phyloP scores from a whole-genome alignment of 2,888 invertebrate species.

The Scaptomyza reducta region DNA sequence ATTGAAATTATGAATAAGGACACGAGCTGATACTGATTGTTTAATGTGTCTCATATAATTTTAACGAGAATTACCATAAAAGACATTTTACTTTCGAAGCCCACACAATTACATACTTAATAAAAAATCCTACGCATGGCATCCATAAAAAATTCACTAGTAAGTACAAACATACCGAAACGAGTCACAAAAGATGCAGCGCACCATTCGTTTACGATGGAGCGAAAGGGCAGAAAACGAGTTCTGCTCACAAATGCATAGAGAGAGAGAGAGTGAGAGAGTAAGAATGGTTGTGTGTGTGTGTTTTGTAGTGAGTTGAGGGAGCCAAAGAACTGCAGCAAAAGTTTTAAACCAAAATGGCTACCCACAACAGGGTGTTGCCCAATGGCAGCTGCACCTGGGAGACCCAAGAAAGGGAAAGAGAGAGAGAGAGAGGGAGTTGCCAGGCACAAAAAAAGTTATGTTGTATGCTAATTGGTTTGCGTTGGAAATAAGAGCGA shows the following conservation, averaged over 20 bases:
- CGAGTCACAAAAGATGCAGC: constrained; percentile 40
- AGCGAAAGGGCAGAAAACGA: constrained; percentile 51
- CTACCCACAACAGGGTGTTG: constrained; percentile 52
- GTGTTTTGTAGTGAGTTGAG: constrained; percentile 1
- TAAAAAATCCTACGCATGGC: constrained; percentile 46
- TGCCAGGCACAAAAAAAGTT: constrained; percentile 5
- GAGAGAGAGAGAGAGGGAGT: constrained; percentile 20
- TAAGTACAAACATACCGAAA: constrained; percentile 34
- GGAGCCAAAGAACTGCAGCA: constrained; percentile 41
- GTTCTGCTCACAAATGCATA: constrained; percentile 31
- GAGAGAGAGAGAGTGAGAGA: neutral
- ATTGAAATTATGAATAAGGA: constrained; percentile 14
- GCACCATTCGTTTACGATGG: constrained; percentile 36
- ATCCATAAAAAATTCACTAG: constrained; percentile 29
- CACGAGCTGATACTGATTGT: constrained; percentile 4
- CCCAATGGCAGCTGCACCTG: constrained; percentile 54
- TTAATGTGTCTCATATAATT: constrained; percentile 16
- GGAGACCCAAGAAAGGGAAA: constrained; percentile 3
- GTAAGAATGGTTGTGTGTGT: neutral
- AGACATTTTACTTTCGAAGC: constrained; percentile 8
- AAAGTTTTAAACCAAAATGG: constrained; percentile 58
- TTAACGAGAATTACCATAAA: constrained; percentile 11
- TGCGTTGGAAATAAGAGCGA: neutral
- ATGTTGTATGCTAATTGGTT: neutral
- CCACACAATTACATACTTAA: constrained; percentile 20